Evolutionary conservation across 2,113 vertebrate genomes (phyloP).

Genomic region (Chiloscyllium plagiosum): DNA sequence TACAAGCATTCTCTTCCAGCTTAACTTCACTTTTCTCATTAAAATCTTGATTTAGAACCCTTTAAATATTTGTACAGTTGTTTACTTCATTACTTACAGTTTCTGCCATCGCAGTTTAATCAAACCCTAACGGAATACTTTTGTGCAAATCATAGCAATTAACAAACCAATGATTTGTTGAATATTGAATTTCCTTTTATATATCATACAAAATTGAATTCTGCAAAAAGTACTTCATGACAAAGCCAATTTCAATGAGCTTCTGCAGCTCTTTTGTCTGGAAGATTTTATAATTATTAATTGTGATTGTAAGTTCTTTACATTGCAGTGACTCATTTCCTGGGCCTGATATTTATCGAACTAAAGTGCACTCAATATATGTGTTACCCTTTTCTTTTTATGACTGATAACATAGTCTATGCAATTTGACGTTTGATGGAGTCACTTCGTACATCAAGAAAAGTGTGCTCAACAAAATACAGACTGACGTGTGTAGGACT

Average conservation of each 20-base stretch:
- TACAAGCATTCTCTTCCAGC: neutral
- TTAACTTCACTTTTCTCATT: neutral
- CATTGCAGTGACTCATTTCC: neutral
- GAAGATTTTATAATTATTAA: neutral
- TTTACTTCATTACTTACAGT: neutral
- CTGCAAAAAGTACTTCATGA: neutral
- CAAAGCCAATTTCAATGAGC: neutral
- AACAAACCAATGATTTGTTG: neutral
- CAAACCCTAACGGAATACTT: neutral
- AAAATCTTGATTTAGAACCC: neutral
- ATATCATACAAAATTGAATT: neutral
- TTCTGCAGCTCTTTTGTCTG: neutral
- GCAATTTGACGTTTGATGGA: neutral
- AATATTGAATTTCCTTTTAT: neutral
- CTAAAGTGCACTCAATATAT: neutral
- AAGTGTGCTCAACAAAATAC: neutral
- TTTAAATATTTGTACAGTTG: neutral
- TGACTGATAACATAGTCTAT: neutral
- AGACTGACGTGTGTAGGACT: neutral
- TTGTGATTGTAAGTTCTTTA: neutral
- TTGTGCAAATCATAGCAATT: neutral
- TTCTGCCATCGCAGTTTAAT: neutral
- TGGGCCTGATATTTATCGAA: neutral
- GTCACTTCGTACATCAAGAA: neutral
- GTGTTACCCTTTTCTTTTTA: neutral